Evolutionary conservation across 2,113 vertebrate species (phyloP).

Genomic region (Capra hircus): DNA sequence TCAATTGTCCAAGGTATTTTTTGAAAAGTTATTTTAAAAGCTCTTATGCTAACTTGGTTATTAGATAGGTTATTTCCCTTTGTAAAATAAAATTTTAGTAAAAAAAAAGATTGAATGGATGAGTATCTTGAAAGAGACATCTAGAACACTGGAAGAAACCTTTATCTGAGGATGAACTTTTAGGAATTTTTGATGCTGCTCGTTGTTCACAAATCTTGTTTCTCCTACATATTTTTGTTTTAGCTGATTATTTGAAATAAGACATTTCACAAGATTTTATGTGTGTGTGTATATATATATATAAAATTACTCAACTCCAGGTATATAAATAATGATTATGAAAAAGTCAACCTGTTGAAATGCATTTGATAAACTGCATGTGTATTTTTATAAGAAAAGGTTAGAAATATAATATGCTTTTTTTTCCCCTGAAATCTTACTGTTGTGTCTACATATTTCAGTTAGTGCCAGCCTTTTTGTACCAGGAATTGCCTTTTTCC

Average conservation of each 20-base stretch:
- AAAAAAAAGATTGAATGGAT: background rate
- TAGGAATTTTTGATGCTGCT: background rate
- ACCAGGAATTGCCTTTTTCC: background rate
- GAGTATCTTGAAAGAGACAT: background rate
- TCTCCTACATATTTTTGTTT: background rate
- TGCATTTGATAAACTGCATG: background rate
- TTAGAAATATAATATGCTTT: background rate
- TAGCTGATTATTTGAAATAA: slow-evolving; percentile 13
- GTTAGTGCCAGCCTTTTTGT: background rate
- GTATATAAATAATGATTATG: slow-evolving; percentile 7
- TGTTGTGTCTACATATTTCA: background rate
- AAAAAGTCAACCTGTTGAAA: slow-evolving; percentile 5
- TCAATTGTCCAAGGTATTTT: background rate
- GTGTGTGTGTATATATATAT: rapidly evolving
- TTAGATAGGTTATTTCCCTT: background rate
- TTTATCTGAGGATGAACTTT: background rate
- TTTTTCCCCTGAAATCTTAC: background rate
- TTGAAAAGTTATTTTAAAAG: background rate
- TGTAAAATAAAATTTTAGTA: background rate
- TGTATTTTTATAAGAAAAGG: background rate
- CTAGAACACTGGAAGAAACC: background rate
- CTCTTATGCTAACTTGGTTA: background rate
- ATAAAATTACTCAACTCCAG: background rate
- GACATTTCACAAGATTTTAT: background rate
- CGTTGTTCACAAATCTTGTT: background rate